Evolutionary conservation across 2,888 invertebrate genomes (phyloP).

Genomic region (Cataglyphis cursor): DNA sequence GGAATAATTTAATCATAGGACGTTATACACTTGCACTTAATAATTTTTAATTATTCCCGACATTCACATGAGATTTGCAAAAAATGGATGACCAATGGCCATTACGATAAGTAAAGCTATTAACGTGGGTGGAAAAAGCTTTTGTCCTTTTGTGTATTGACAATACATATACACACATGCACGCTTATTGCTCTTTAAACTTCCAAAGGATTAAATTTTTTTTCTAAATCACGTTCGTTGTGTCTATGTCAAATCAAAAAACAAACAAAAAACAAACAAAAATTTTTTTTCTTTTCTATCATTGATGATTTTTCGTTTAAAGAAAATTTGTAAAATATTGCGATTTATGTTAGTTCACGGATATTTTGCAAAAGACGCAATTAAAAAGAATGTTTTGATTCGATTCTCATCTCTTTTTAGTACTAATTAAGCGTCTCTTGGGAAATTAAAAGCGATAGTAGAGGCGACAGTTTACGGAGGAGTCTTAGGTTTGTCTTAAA

Average conservation of each 20-base stretch:
- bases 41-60: not conserved
- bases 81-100: not conserved
- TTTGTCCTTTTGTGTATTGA: not conserved
- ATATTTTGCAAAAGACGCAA: not conserved
- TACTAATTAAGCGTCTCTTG: slow-evolving; percentile 25
- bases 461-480: not conserved
- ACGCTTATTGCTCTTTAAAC: not conserved
- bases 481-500: slow-evolving; percentile 6
- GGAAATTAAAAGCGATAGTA: slow-evolving; percentile 8
- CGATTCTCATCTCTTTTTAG: not conserved
- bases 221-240: not conserved
- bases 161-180: not conserved
- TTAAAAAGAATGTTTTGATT: slow-evolving; percentile 2
- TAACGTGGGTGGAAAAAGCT: not conserved
- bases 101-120: not conserved
- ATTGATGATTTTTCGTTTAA: not conserved
- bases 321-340: not conserved
- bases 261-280: slow-evolving; percentile 10
- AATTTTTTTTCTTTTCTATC: not conserved
- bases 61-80: not conserved
- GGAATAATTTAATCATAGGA: not conserved
- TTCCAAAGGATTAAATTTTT: not conserved
- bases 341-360: not conserved
- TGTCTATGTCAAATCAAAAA: not conserved
- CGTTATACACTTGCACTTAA: not conserved